Evolutionary conservation across 2,113 vertebrate genomes (phyloP).

Genomic region (Calonectris borealis): DNA sequence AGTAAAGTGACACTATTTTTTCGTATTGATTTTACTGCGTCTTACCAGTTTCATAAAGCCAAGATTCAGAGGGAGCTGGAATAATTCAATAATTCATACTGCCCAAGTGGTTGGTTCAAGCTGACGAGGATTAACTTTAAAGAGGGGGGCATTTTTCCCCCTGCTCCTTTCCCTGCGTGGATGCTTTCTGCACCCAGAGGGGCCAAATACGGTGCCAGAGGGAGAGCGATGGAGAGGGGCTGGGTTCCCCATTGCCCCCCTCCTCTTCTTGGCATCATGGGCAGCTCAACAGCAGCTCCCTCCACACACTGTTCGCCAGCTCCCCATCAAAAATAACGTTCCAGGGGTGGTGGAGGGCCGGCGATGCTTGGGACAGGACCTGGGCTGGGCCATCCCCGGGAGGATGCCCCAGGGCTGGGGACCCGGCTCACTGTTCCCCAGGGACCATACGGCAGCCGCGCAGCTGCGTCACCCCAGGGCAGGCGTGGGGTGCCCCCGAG

Average conservation of each 20-base stretch:
- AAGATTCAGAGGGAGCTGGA: conserved; percentile 40
- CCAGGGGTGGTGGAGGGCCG: background rate
- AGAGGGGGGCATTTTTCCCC: background rate
- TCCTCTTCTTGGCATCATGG: background rate
- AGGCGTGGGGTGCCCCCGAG: fast-evolving
- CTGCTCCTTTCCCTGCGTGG: background rate
- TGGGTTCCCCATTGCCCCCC: background rate
- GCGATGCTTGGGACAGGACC: background rate
- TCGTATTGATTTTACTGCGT: conserved; percentile 39
- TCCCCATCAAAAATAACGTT: background rate
- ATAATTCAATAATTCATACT: conserved; percentile 61
- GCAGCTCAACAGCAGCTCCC: background rate
- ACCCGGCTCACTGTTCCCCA: background rate
- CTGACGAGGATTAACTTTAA: background rate
- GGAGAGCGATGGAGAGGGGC: background rate
- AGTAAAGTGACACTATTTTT: conserved; percentile 58
- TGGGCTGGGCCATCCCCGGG: background rate
- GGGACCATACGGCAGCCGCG: fast-evolving
- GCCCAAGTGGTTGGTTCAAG: background rate
- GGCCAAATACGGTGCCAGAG: background rate
- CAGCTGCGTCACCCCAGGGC: background rate
- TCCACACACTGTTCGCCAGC: background rate
- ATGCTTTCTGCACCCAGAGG: background rate
- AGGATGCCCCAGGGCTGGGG: background rate
- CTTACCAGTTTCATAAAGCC: conserved; percentile 29